Percentiles rank a stretch among this genome's conserved stretches.
These are phyloP conservation scores for Mustela lutreola DNA, from an alignment of 2,113 vertebrate species.

Conservation along the genomic window DNA sequence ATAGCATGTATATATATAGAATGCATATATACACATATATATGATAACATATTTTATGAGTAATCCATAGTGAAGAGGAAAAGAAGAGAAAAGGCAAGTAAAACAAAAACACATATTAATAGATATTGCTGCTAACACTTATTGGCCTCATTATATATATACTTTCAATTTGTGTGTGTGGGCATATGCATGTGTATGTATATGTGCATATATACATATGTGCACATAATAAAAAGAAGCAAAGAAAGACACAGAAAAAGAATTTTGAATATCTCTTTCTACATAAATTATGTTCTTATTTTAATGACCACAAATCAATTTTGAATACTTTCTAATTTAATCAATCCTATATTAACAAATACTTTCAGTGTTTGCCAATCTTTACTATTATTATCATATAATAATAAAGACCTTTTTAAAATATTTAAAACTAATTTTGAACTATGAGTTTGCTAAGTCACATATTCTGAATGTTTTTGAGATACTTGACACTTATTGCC, in stretches of 20 bases:
- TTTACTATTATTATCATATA: background rate
- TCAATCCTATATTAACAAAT: background rate
- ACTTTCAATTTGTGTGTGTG: background rate
- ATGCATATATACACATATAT: background rate
- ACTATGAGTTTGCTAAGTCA: background rate
- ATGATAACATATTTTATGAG: background rate
- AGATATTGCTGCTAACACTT: background rate
- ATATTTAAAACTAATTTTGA: background rate
- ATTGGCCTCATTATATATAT: background rate
- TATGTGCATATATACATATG: background rate
- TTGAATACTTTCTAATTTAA: background rate
- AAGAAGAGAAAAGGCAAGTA: background rate
- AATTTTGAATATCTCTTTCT: background rate
- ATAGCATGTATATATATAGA: no score
- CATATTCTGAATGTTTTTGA: conserved; percentile 8
- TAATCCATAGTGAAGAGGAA: background rate
- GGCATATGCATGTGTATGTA: background rate
- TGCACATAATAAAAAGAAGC: background rate
- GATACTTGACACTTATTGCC: background rate
- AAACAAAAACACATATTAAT: background rate
- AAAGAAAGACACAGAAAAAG: background rate
- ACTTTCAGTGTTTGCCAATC: background rate
- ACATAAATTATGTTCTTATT: background rate
- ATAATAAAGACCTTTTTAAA: background rate
- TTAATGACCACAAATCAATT: background rate